Evolutionary conservation across 1,140 invertebrate species (phyloP).

Genomic region (Conus ventricosus): DNA sequence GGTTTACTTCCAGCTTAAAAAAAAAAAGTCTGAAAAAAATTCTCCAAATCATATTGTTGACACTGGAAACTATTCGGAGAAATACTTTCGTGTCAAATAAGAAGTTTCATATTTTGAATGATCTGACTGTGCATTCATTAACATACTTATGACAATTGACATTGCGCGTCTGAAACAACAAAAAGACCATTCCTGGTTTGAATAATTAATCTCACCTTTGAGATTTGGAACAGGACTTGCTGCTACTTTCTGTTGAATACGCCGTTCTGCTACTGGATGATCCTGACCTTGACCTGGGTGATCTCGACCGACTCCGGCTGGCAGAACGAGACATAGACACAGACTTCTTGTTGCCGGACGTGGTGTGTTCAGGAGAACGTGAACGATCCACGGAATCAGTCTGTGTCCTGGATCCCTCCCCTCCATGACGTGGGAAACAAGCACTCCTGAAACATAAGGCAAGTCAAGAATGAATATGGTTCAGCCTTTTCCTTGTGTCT

Average conservation of each 20-base stretch:
- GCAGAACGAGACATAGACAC: conserved; percentile 56
- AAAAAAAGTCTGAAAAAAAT: no score
- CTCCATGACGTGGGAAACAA: conserved; percentile 19
- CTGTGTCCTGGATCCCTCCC: conserved; percentile 13
- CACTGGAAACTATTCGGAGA: no score
- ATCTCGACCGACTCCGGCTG: conserved; percentile 60
- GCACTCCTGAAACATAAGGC: conserved; percentile 23
- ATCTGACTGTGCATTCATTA: no score
- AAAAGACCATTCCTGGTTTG: no score
- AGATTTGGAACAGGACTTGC: conserved; percentile 76
- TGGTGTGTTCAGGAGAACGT: conserved; percentile 53
- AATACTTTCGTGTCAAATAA: no score
- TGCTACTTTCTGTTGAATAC: conserved; percentile 43
- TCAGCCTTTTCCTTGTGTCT: no score
- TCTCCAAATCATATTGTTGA: no score
- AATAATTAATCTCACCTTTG: conserved; percentile 61
- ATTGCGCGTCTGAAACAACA: no score
- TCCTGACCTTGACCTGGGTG: conserved; percentile 61
- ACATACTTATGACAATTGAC: no score
- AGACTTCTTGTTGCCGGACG: conserved; percentile 53
- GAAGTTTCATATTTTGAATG: no score
- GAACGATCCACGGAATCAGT: conserved; percentile 31
- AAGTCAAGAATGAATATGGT: not conserved
- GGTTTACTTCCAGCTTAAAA: no score
- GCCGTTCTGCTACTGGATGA: conserved; percentile 65